Evolutionary conservation across 2,113 vertebrate species (phyloP), one percentile per base, ranked within the genome.

Genomic region (Hirundichthys speculiger): DNA sequence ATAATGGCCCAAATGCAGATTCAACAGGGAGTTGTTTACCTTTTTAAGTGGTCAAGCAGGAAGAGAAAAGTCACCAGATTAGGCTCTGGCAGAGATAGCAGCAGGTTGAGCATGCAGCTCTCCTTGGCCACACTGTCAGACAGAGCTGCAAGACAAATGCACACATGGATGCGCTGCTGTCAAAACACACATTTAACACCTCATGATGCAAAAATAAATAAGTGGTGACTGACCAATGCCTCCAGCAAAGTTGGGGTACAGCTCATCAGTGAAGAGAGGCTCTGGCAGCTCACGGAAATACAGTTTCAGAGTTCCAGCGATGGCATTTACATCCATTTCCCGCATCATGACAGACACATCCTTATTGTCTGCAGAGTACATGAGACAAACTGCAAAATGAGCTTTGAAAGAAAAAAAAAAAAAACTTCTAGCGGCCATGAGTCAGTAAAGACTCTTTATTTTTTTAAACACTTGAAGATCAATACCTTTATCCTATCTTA

Each of bases 261-360:
- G 85, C 45, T 97, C 96, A 0, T 99, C 96, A 0, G 98, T 99
- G 76, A 99, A 99, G 20, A 99, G 95, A 21, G 98, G 98, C 30
- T 98, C 98, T 0, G 98, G 98, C 43, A 99, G 93, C 73, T 99
- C 98, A 0, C 97, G 92, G 92, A 99, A 99, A 82, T 99, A 99
- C 22, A 99, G 90, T 50, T 99, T 99, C 24, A 99, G 86, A 0
- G 96, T 98, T 61, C 97, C 98, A 0, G 98, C 98, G 0, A 99
- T 98, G 83, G 98, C 97, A 0, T 99, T 99, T 3, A 98, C 98
- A 0, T 99, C 98, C 96, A 99, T 99, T 85, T 99, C 97, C 0
- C 95, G 95, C 98, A 99, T 98, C 95, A 98, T 96, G 81, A 98
- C 85, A 0, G 95, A 96, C 60, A 99, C 96, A 0, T 99, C 97